Conservation (phyloP, 2,113 vertebrate species). For the Tauraco erythrolophus region DNA sequence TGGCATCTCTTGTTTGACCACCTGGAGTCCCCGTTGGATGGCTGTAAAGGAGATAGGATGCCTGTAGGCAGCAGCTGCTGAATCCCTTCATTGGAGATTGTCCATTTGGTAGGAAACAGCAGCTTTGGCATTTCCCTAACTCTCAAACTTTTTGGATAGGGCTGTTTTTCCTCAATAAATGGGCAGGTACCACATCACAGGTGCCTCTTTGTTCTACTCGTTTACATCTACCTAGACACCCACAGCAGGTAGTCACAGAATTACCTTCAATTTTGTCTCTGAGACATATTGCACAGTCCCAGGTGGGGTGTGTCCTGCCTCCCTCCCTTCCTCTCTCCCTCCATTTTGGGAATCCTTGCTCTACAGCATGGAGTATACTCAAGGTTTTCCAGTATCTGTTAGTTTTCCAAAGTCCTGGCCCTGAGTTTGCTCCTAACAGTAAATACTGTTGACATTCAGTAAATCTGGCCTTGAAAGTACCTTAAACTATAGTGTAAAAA, state of each 20-base stretch:
- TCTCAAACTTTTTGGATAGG: not conserved
- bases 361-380: not conserved
- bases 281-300: not conserved
- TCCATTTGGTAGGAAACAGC: not conserved
- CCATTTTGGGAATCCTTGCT: not conserved
- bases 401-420: not conserved
- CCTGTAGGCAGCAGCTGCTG: not conserved
- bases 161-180: not conserved
- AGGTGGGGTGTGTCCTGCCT: not conserved
- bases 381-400: not conserved
- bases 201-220: not conserved
- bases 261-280: not conserved
- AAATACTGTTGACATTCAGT: not conserved
- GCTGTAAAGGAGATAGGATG: not conserved
- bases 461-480: not conserved
- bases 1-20: not conserved
- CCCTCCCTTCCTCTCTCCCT: not conserved
- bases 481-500: not conserved
- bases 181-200: not conserved
- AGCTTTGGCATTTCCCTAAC: not conserved
- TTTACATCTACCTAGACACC: not conserved
- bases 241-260: not conserved
- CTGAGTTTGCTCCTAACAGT: not conserved
- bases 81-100: not conserved
- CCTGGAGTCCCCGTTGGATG: not conserved